Conservation (phyloP, 2,113 vertebrate species). For the Rhinolophus sinicus region DNA sequence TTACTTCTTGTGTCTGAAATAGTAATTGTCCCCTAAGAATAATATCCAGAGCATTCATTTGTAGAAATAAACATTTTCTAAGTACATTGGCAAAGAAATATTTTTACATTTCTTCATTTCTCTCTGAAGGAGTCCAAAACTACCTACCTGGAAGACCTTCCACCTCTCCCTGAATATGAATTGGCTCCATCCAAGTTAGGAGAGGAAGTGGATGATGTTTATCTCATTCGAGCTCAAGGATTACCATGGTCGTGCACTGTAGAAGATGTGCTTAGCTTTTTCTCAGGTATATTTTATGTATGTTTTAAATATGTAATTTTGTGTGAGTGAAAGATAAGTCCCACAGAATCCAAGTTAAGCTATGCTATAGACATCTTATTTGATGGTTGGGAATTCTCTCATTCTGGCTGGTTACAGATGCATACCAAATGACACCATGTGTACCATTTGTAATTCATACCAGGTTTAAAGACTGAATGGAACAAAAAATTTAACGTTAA, state of each 20-base stretch:
- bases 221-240: conserved; percentile 92
- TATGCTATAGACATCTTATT: background rate
- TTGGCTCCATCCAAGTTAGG: conserved; percentile 26
- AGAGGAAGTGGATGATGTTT: conserved; percentile 84
- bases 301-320: conserved; percentile 36
- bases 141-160: conserved; percentile 85
- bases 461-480: background rate
- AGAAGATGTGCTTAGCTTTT: conserved; percentile 94
- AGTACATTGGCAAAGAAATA: background rate
- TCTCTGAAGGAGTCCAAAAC: conserved; percentile 80
- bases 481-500: background rate
- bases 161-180: conserved; percentile 85
- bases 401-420: background rate
- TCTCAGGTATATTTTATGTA: conserved; percentile 88
- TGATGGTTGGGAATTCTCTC: background rate
- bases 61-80: conserved; percentile 17
- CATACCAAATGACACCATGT: background rate
- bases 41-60: background rate
- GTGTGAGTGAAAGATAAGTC: background rate
- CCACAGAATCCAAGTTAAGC: background rate
- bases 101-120: conserved; percentile 45
- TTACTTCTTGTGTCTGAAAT: conserved; percentile 49
- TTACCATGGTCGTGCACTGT: conserved; percentile 92
- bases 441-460: background rate
- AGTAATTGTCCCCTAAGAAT: background rate